Evolutionary conservation across 2,888 invertebrate species (phyloP).

Genomic region (Busseola fusca): DNA sequence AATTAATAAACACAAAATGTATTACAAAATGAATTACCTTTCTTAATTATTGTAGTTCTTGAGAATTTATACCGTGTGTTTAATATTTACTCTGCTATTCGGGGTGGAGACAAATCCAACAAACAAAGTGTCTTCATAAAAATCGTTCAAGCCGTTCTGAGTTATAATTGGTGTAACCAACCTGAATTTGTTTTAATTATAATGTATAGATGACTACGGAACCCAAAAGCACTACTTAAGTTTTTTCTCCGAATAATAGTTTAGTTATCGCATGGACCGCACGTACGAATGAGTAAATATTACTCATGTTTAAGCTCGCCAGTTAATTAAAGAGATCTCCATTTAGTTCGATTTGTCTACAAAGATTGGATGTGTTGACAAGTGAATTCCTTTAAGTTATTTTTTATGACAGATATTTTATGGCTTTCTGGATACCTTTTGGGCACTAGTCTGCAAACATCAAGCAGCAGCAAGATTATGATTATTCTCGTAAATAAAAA

Average conservation of each 20-base stretch:
- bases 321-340: slow-evolving; percentile 12
- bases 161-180: not conserved
- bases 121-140: no score
- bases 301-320: slow-evolving; percentile 14
- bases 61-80: no score
- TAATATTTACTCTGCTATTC: no score
- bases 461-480: not conserved
- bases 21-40: no score
- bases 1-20: no score
- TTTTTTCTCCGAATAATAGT: slow-evolving; percentile 2
- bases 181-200: not conserved
- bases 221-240: not conserved
- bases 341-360: slow-evolving; percentile 21
- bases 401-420: not conserved
- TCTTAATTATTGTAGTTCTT: no score
- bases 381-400: not conserved
- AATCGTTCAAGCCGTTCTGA: no score
- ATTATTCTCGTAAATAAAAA: not conserved
- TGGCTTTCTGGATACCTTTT: not conserved
- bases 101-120: no score
- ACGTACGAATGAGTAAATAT: slow-evolving; percentile 35
- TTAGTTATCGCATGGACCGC: slow-evolving; percentile 5
- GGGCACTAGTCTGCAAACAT: not conserved
- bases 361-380: not conserved
- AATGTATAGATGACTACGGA: slow-evolving; percentile 5